Base-by-base conservation (phyloP, 2,888 invertebrate genomes). In the Campoletis raptor region DNA sequence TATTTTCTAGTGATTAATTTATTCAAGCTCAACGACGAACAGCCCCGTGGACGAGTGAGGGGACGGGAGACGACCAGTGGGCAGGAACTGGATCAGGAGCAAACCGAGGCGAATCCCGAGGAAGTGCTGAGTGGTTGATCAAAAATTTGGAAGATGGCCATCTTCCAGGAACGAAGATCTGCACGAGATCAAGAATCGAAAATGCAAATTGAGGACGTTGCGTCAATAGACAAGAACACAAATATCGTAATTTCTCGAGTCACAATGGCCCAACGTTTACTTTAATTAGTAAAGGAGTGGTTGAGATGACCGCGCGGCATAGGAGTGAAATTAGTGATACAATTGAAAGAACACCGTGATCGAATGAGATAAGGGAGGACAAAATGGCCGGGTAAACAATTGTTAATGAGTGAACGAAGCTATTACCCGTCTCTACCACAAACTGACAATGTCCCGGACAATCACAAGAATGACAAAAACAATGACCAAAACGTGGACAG, bases 1-100 rank as follows among this genome's bases (percentile, higher is more conserved):
- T 97, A 97, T 97, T 97, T 97, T 97, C 97, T 97, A 98, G 98
- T 97, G 98, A 97, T 97, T 97, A 97, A 97, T 98, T 98, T 97
- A 97, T 98, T 97, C 97, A 98, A 97, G 98, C 98, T 97, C 98
- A 97, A 97, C 98, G 97, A 97, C 97, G 97, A 96, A 96, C 97
- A 97, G 98, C 97, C 97, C 97, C 97, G 96, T 98, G 98, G 97
- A 98, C 97, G 96, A 98, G 97, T 97, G 97, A 98, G 96, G 97
- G 97, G 95, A 98, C 97, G 96, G 98, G 97, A 97, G 97, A 97
- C 96, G 97, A 97, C 95, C 91, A 92, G 90, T 90, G 90, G 76
- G 81, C 69, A 74, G 73, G 21, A 79, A 81, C 54, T 81, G 86
- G 86, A 84, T 52, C n/a, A 54, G 57, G 12, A 81, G 74, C 67